These are phyloP conservation scores for Amphipyra tragopoginis DNA, from an alignment of 2,888 invertebrate species.

Conservation along the genomic window DNA sequence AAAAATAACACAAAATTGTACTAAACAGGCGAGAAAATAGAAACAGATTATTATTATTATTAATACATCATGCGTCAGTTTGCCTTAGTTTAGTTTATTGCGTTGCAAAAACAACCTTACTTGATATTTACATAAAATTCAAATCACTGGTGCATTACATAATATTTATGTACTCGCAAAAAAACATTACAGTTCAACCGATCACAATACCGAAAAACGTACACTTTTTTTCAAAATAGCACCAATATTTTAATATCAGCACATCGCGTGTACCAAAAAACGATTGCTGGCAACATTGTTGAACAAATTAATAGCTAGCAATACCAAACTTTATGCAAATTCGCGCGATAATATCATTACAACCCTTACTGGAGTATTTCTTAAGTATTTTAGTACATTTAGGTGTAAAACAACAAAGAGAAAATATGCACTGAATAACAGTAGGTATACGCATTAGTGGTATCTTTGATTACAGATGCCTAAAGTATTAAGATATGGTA, in stretches of 20 bases:
- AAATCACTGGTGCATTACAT: conserved; percentile 82
- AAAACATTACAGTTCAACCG: conserved; percentile 61
- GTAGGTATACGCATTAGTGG: conserved; percentile 22
- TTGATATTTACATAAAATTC: conserved; percentile 66
- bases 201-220: conserved; percentile 72
- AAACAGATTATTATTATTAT: conserved; percentile 48
- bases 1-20: conserved; percentile 73
- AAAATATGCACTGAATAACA: conserved; percentile 51
- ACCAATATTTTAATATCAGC: conserved; percentile 87
- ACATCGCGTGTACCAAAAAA: conserved; percentile 71
- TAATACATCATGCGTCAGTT: conserved; percentile 54
- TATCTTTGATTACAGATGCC: conserved; percentile 55
- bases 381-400: conserved; percentile 49
- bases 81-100: conserved; percentile 66
- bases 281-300: conserved; percentile 72
- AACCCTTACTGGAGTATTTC: conserved; percentile 48
- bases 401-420: conserved; percentile 47
- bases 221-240: conserved; percentile 82
- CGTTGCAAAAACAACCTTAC: conserved; percentile 69
- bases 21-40: conserved; percentile 74
- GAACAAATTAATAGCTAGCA: conserved; percentile 76
- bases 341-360: conserved; percentile 60
- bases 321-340: conserved; percentile 74
- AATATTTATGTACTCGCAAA: conserved; percentile 57
- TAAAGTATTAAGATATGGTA: conserved; percentile 73